These are phyloP conservation scores for Lepilemur septentrionalis DNA, from an alignment of 2,797 vertebrate species.

Conservation along the genomic window DNA sequence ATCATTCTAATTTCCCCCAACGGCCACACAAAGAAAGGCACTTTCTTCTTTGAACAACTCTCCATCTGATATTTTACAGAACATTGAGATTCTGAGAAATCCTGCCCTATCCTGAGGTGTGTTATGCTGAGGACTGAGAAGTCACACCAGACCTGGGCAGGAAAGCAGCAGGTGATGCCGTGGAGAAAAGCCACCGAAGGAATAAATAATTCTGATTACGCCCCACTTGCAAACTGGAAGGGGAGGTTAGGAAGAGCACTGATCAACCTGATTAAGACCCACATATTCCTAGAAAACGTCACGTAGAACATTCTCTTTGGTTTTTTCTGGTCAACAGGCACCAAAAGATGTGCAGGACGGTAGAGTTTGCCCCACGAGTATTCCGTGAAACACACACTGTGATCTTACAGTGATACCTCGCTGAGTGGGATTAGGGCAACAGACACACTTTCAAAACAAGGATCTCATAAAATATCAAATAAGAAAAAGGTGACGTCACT, in stretches of 20 bases:
- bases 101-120: background rate
- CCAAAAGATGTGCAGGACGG: background rate
- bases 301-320: background rate
- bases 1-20: background rate
- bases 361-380: accelerated
- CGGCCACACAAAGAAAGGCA: background rate
- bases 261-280: background rate
- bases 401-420: background rate
- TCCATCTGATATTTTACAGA: background rate
- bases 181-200: background rate
- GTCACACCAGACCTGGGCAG: background rate
- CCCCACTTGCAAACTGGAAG: background rate
- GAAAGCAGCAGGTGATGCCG: too few species aligned
- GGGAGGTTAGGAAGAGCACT: background rate
- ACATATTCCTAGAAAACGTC: background rate
- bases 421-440: background rate
- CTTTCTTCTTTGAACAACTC: background rate
- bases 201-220: background rate
- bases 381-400: background rate
- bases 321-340: background rate
- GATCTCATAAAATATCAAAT: background rate
- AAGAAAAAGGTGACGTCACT: background rate
- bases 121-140: background rate
- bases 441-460: background rate
- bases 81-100: background rate